These are phyloP conservation scores for Machimus atricapillus DNA, from an alignment of 2,888 invertebrate genomes.

Conservation along the genomic window DNA sequence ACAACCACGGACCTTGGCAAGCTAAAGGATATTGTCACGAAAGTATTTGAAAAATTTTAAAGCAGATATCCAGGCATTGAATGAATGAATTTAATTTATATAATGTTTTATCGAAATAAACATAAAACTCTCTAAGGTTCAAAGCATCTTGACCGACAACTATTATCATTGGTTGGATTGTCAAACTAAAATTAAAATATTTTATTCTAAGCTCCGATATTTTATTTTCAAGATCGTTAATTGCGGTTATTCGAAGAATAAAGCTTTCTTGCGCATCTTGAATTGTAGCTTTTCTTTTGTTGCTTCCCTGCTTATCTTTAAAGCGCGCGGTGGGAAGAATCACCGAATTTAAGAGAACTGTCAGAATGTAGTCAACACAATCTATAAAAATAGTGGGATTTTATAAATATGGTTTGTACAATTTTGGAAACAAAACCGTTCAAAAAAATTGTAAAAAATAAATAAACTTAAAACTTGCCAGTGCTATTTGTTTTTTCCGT, in stretches of 20 bases:
- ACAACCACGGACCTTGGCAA: conserved; percentile 4
- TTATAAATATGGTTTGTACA: too few species aligned
- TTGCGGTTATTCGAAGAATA: conserved; percentile 41
- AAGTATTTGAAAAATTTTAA: conserved; percentile 35
- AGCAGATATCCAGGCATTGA: conserved; percentile 17
- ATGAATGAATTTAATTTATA: conserved; percentile 24
- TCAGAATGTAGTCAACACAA: too few species aligned
- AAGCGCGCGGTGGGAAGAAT: neutral
- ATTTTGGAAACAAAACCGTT: too few species aligned
- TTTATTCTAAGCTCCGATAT: conserved; percentile 45
- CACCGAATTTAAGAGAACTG: neutral
- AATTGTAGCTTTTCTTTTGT: neutral
- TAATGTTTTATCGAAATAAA: conserved; percentile 44
- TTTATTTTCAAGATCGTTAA: conserved; percentile 46
- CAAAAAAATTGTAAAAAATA: too few species aligned
- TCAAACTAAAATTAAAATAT: conserved; percentile 46
- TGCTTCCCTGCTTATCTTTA: neutral
- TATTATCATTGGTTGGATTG: conserved; percentile 48
- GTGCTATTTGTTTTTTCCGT: too few species aligned
- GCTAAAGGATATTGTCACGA: conserved; percentile 14
- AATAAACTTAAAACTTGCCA: too few species aligned
- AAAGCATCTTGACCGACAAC: conserved; percentile 42
- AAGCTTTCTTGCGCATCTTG: conserved; percentile 39
- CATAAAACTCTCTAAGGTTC: conserved; percentile 40
- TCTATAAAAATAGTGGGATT: too few species aligned